Evolutionary conservation across 2,113 vertebrate species (phyloP).

Genomic region (Neopipo cinnamomea): DNA sequence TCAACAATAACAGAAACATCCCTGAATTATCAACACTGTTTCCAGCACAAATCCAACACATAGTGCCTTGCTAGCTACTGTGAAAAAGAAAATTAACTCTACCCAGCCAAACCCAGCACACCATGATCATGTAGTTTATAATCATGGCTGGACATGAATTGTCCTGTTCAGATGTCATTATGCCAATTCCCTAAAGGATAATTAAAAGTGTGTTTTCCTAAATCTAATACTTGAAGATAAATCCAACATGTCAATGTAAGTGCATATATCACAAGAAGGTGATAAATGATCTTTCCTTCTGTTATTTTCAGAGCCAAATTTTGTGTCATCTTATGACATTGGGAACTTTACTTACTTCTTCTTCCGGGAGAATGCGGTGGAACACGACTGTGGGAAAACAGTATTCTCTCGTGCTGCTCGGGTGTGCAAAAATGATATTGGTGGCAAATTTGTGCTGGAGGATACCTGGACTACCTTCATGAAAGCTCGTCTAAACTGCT

Average conservation of each 20-base stretch:
- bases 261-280: background rate
- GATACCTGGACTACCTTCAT: constrained; percentile 99
- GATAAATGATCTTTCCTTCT: constrained; percentile 40
- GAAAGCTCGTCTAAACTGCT: constrained; percentile 96
- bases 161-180: background rate
- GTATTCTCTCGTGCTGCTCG: constrained; percentile 92
- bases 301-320: constrained; percentile 88
- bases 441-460: constrained; percentile 92
- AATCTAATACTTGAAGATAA: background rate
- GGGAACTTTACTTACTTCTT: constrained; percentile 98
- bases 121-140: background rate
- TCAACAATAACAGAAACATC: background rate
- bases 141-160: background rate
- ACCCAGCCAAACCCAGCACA: background rate
- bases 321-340: constrained; percentile 95
- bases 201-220: background rate
- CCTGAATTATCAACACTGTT: background rate
- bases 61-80: background rate
- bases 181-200: background rate
- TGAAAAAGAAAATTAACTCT: background rate
- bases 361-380: constrained; percentile 94
- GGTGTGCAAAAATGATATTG: constrained; percentile 95
- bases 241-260: background rate
- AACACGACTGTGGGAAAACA: constrained; percentile 92
- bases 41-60: background rate